A percentile compares a stretch with the other conserved stretches of the same genome.
Evolutionary conservation across 2,888 invertebrate species (phyloP).

Genomic region (Azorinus chamasolen): DNA sequence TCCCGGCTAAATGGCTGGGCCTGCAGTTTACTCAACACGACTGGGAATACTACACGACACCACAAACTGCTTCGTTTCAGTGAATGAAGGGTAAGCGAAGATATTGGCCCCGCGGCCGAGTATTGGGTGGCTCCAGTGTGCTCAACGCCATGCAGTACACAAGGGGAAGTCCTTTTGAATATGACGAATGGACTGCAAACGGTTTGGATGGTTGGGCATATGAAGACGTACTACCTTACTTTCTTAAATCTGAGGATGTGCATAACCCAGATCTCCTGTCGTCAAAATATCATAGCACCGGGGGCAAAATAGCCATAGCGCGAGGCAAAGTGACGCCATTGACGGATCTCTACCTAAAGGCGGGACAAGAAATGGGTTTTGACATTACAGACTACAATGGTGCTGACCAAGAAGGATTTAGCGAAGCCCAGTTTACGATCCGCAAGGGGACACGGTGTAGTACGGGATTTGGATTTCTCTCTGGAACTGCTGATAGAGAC

Average conservation of each 20-base stretch:
- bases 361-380: slow-evolving; percentile 38
- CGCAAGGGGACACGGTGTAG: slow-evolving; percentile 9
- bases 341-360: slow-evolving; percentile 6
- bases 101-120: slow-evolving; percentile 26
- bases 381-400: slow-evolving; percentile 35
- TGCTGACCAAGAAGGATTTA: slow-evolving; percentile 8
- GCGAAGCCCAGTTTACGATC: neutral
- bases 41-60: slow-evolving; percentile 86
- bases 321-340: slow-evolving; percentile 1
- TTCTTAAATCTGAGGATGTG: slow-evolving; percentile 13
- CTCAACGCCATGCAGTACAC: slow-evolving; percentile 21
- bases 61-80: slow-evolving; percentile 80
- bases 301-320: slow-evolving; percentile 1
- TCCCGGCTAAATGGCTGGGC: slow-evolving; percentile 86
- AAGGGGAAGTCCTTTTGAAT: slow-evolving; percentile 18
- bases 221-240: slow-evolving; percentile 12
- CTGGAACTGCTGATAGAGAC: slow-evolving; percentile 4
- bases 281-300: slow-evolving; percentile 5
- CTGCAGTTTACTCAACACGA: slow-evolving; percentile 76
- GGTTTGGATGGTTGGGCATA: slow-evolving; percentile 4
- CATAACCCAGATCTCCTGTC: neutral
- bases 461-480: slow-evolving; percentile 10
- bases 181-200: slow-evolving; percentile 5
- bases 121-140: slow-evolving; percentile 24
- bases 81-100: slow-evolving; percentile 9